These are phyloP conservation scores for Cetonia aurata DNA, from an alignment of 2,888 invertebrate genomes.

Conservation along the genomic window DNA sequence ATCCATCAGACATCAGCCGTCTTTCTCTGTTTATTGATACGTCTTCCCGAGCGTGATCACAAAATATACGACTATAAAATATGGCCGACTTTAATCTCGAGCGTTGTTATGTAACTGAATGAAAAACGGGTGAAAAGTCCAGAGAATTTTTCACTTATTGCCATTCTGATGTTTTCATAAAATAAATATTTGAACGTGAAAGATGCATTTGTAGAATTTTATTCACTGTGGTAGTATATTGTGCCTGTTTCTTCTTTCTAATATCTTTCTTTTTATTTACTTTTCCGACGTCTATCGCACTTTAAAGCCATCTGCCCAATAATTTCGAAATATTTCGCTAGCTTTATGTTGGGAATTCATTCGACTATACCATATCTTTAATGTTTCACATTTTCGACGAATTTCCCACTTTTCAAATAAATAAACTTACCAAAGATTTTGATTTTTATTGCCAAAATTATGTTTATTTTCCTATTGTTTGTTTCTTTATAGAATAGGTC, in stretches of 20 bases:
- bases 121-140: background rate
- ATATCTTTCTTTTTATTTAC: slow-evolving; percentile 23
- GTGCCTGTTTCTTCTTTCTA: slow-evolving; percentile 11
- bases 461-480: too few relatives aligned
- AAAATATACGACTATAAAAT: slow-evolving; percentile 15
- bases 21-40: slow-evolving; percentile 25
- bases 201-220: slow-evolving; percentile 13
- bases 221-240: slow-evolving; percentile 3
- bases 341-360: background rate
- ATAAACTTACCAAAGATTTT: too few relatives aligned
- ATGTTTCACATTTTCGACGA: too few relatives aligned
- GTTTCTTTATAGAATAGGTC: too few relatives aligned
- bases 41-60: slow-evolving; percentile 5
- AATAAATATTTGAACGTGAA: slow-evolving; percentile 11
- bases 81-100: background rate
- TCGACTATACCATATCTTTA: too few relatives aligned
- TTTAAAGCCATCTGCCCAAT: slow-evolving; percentile 7
- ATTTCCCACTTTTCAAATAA: too few relatives aligned
- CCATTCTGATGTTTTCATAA: background rate
- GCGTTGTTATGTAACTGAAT: slow-evolving; percentile 1
- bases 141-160: background rate
- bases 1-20: slow-evolving; percentile 17
- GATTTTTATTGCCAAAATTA: too few relatives aligned
- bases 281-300: slow-evolving; percentile 14
- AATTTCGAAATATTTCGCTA: slow-evolving; percentile 14